A percentile compares a stretch with the other conserved stretches of the same genome.
Evolutionary conservation across 2,888 invertebrate species (phyloP).

Genomic region (Catocala nupta): DNA sequence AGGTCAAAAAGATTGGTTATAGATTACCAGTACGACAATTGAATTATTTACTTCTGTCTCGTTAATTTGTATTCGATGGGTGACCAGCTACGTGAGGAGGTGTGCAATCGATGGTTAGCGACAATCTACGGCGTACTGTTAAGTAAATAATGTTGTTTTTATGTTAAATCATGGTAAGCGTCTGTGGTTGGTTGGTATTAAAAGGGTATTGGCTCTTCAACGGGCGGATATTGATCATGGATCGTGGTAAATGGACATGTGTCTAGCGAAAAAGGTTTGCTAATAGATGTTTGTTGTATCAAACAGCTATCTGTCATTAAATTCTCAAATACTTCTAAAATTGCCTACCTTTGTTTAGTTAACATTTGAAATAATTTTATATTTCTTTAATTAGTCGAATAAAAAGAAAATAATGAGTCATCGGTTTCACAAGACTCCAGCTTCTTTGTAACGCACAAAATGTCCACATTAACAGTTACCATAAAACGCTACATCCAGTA

Average conservation of each 20-base stretch:
- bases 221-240: slow-evolving; percentile 32
- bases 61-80: slow-evolving; percentile 66
- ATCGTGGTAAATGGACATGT: slow-evolving; percentile 5
- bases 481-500: slow-evolving; percentile 36
- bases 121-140: slow-evolving; percentile 41
- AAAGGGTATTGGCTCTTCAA: slow-evolving; percentile 37
- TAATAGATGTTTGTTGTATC: slow-evolving; percentile 6
- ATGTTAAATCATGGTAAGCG: slow-evolving; percentile 41
- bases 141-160: slow-evolving; percentile 50
- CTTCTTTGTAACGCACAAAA: slow-evolving; percentile 29
- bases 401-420: background rate
- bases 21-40: slow-evolving; percentile 56
- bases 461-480: slow-evolving; percentile 36
- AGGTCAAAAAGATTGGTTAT: slow-evolving; percentile 44
- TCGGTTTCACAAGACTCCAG: slow-evolving; percentile 20
- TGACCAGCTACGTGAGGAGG: slow-evolving; percentile 51
- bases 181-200: slow-evolving; percentile 29
- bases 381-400: too few relatives aligned
- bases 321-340: too few relatives aligned
- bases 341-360: too few relatives aligned
- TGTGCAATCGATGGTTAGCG: slow-evolving; percentile 46
- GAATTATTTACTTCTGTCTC: slow-evolving; percentile 64
- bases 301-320: slow-evolving; percentile 3
- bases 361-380: too few relatives aligned
- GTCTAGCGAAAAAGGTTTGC: background rate